phyloP scores from a whole-genome alignment of 1,140 invertebrate species.

The Lysiphlebus fabarum region DNA sequence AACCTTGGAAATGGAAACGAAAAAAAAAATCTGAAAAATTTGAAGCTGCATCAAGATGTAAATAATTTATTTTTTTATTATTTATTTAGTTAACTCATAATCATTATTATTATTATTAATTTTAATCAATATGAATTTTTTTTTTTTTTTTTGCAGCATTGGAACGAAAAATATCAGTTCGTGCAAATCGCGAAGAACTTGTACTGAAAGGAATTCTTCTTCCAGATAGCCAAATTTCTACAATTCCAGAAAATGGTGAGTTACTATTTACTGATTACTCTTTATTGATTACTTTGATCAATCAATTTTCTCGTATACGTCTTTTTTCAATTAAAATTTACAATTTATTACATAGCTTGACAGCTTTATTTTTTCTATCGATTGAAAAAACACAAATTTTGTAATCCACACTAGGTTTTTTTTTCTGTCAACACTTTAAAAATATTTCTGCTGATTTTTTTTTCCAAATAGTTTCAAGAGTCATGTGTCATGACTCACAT shows the following conservation, averaged over 20 bases:
- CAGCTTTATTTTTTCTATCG: too few species aligned
- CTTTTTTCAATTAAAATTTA: too few species aligned
- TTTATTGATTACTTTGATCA: too few species aligned
- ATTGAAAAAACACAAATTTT: too few species aligned
- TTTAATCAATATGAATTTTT: neutral
- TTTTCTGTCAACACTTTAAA: too few species aligned
- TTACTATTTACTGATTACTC: conserved; percentile 25
- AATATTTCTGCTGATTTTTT: too few species aligned
- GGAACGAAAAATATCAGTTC: conserved; percentile 96
- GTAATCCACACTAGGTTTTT: too few species aligned
- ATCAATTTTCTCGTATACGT: too few species aligned
- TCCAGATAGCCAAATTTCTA: conserved; percentile 80
- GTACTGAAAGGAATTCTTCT: conserved; percentile 93
- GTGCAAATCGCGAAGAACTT: conserved; percentile 93
- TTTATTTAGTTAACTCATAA: neutral
- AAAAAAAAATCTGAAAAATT: conserved; percentile 99
- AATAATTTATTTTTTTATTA: conserved; percentile 51
- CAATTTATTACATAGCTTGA: too few species aligned
- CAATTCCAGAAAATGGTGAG: conserved; percentile 77
- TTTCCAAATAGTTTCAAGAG: too few species aligned
- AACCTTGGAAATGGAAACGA: conserved; percentile 98
- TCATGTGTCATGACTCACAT: too few species aligned
- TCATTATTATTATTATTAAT: neutral
- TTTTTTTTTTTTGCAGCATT: conserved; percentile 69
- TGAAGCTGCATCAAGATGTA: conserved; percentile 91